Conservation (phyloP, 2,113 vertebrate genomes). For the Eolophus roseicapilla region DNA sequence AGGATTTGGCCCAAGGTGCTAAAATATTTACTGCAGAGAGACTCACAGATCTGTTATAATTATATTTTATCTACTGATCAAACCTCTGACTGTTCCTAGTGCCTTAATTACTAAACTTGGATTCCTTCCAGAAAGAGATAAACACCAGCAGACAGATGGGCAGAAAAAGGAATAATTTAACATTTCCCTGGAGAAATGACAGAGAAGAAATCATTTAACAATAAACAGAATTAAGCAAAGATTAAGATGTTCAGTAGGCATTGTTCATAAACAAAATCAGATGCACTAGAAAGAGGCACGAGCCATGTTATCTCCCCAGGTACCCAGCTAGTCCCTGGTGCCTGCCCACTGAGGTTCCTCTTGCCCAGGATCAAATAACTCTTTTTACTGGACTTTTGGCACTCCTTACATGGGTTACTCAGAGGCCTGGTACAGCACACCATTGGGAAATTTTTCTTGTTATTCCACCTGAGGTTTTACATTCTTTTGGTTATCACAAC, state of each 20-base stretch:
- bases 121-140: conserved; percentile 40
- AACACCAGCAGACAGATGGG: conserved; percentile 47
- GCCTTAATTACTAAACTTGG: conserved; percentile 47
- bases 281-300: not conserved
- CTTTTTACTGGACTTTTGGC: not conserved
- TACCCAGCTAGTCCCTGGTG: not conserved
- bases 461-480: not conserved
- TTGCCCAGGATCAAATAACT: not conserved
- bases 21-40: conserved; percentile 50
- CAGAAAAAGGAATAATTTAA: not conserved
- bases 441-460: not conserved
- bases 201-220: conserved; percentile 22
- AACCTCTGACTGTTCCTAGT: conserved; percentile 37
- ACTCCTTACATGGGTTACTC: not conserved
- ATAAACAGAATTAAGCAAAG: not conserved
- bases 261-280: not conserved
- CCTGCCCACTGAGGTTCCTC: not conserved
- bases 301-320: not conserved
- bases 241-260: conserved; percentile 28
- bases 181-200: conserved; percentile 34
- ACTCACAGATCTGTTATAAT: conserved; percentile 36
- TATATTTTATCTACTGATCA: conserved; percentile 49
- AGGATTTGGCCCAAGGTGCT: conserved; percentile 33
- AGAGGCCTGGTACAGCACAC: not conserved
- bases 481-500: not conserved